Base-by-base conservation (phyloP, 1,140 invertebrate species). In the Chlorops oryzae region DNA sequence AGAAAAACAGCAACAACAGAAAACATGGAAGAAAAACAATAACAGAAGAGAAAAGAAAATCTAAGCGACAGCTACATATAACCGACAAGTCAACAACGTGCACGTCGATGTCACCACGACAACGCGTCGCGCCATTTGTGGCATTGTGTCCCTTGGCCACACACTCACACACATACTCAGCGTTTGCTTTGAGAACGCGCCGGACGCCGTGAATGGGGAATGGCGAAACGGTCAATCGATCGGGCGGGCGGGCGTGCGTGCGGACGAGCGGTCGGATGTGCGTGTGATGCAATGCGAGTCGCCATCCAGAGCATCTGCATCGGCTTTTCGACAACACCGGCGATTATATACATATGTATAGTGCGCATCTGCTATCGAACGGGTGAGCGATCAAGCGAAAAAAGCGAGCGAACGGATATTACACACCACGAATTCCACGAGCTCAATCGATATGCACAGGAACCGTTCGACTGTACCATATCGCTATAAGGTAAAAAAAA, bases 381-480 rank as follows among this genome's bases (percentile, higher is more conserved):
- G 12, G 22, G 18, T 9, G 28, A 32, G 28, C 15, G 28, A 15
- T 10, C 9, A 10, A 32, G 28, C 15, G 9, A 32, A 32, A 32
- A 15, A 32, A 9, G 20, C 22, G 25, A 28, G 25, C 38, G 35
- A 20, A 37, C 9, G 17, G 37, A 51, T n/a, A n/a, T n/a, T n/a
- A n/a, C n/a, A n/a, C n/a, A n/a, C n/a, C n/a, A n/a, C n/a, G 28
- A 23, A 51, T 24, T 35, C 10, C 10, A 39, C 40, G 50, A 50
- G n/a, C n/a, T n/a, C n/a, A n/a, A n/a, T n/a, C n/a, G 62, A 56
- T 57, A 62, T 56, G 54, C 52, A 54, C 62, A 64, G 65, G 65
- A 47, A 68, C 65, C 50, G 65, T 32, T 67, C 65, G 63, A 68
- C 65, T 67, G 62, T 59, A 52, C 50, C 49, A 56, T 55, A 62